A percentile compares a stretch with the other conserved stretches of the same genome.
Evolutionary conservation across 1,140 invertebrate genomes (phyloP).

Genomic region (Pemphigus obesinymphae): DNA sequence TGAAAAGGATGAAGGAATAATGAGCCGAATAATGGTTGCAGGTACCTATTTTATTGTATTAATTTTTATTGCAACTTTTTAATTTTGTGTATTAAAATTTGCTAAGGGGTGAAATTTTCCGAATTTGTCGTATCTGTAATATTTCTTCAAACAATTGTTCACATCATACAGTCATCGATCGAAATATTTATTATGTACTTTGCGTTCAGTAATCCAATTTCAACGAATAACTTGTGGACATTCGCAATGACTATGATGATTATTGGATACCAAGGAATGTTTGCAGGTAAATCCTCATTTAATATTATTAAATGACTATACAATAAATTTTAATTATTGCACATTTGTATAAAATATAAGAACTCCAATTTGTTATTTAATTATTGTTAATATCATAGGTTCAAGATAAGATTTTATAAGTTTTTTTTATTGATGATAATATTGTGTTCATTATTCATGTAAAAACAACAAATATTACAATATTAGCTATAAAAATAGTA

Average conservation of each 20-base stretch:
- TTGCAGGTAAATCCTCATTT: slow-evolving; percentile 52
- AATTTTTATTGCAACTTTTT: background rate
- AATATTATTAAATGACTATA: no score
- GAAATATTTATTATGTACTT: slow-evolving; percentile 65
- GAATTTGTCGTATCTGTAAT: slow-evolving; percentile 79
- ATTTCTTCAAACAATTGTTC: slow-evolving; percentile 78
- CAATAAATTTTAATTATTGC: no score
- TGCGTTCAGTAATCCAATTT: slow-evolving; percentile 54
- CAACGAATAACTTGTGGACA: slow-evolving; percentile 53
- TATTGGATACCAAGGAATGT: slow-evolving; percentile 58
- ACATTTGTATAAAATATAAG: no score
- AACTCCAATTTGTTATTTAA: no score
- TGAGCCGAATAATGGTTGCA: slow-evolving; percentile 47
- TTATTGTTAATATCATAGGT: no score
- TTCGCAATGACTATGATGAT: slow-evolving; percentile 54
- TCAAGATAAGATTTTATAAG: no score
- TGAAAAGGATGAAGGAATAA: slow-evolving; percentile 47
- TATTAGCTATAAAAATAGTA: no score
- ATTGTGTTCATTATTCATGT: no score
- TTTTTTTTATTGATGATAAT: no score
- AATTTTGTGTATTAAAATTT: background rate
- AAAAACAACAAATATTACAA: no score
- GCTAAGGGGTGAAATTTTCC: slow-evolving; percentile 69
- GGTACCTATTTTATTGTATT: slow-evolving; percentile 42
- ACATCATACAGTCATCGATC: slow-evolving; percentile 74